Percentiles rank a stretch among this genome's conserved stretches.
Evolutionary conservation across 2,113 vertebrate genomes (phyloP).

Genomic region (Clarias gariepinus): DNA sequence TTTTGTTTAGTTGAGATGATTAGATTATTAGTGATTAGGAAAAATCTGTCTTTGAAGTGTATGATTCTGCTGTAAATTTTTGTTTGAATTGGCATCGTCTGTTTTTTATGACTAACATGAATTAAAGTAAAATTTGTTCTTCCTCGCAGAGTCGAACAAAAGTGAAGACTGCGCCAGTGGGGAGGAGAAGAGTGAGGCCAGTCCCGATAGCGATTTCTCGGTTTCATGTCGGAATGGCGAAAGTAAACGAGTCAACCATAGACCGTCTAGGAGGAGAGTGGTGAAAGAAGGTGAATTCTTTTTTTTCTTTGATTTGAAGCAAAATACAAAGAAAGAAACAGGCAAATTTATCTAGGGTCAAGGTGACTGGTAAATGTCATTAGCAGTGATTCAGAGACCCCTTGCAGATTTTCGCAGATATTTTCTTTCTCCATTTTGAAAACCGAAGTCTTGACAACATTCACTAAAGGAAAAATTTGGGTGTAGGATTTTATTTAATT

Average conservation of each 20-base stretch:
- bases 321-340: neutral
- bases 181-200: constrained; percentile 63
- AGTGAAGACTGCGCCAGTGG: constrained; percentile 55
- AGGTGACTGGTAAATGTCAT: neutral
- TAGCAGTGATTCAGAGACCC: neutral
- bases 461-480: no score
- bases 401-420: neutral
- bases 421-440: neutral
- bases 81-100: neutral
- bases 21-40: neutral
- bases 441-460: neutral
- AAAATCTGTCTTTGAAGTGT: neutral
- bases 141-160: constrained; percentile 56
- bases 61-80: neutral
- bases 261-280: constrained; percentile 9
- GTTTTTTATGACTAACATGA: neutral
- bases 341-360: neutral
- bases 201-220: constrained; percentile 53
- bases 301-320: neutral
- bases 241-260: constrained; percentile 16
- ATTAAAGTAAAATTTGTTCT: neutral
- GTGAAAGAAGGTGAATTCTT: neutral
- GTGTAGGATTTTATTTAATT: neutral
- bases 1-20: no score
- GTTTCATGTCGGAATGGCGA: constrained; percentile 59